A percentile compares a stretch with the other conserved stretches of the same genome.
Evolutionary conservation across 2,797 vertebrate species (phyloP).

Genomic region (Okamejei kenojei): DNA sequence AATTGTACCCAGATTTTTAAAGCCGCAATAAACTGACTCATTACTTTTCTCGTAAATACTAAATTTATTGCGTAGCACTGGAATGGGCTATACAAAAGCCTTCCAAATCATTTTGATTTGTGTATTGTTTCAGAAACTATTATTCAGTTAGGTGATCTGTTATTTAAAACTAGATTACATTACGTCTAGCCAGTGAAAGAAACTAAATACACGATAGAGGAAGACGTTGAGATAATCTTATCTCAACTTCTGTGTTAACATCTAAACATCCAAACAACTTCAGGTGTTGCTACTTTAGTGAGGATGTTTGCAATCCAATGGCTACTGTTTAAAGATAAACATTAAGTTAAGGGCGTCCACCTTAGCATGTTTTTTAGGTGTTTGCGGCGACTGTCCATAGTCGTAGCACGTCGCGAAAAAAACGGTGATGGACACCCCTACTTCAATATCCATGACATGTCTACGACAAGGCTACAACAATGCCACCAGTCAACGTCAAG

Average conservation of each 20-base stretch:
- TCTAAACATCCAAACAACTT: background rate
- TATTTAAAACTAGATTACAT: background rate
- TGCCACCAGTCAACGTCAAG: no score
- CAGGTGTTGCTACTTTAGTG: background rate
- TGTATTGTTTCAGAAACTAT: background rate
- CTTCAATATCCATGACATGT: no score
- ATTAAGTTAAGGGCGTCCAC: background rate
- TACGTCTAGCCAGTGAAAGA: background rate
- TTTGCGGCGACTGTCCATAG: no score
- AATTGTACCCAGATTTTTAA: conserved; percentile 92
- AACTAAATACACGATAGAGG: background rate
- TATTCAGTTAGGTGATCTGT: background rate
- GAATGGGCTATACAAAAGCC: background rate
- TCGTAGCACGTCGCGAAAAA: no score
- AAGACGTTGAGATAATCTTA: background rate
- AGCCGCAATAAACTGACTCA: background rate
- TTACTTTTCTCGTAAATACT: background rate
- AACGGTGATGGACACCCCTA: no score
- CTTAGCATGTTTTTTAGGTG: no score
- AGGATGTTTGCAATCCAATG: background rate
- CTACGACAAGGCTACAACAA: no score
- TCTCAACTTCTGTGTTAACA: background rate
- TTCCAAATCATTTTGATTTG: background rate
- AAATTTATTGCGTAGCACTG: background rate
- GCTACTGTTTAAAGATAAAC: background rate